A percentile compares a stretch with the other conserved stretches of the same genome.
Evolutionary conservation across 2,113 vertebrate genomes (phyloP).

Genomic region (Bagarius yarrelli): DNA sequence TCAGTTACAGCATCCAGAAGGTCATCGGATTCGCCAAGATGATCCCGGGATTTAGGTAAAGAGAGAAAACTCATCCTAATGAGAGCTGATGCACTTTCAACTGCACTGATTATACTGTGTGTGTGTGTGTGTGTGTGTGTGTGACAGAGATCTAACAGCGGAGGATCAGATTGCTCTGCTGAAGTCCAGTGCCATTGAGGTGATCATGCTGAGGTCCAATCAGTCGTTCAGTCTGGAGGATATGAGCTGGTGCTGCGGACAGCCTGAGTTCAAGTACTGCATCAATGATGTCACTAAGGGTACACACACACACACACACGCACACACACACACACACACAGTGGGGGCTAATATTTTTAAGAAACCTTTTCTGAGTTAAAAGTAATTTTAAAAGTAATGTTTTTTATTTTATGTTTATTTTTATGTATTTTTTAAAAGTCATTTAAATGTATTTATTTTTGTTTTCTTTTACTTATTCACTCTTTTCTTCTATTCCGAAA

Average conservation of each 20-base stretch:
- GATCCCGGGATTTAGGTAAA: slow-evolving; percentile 95
- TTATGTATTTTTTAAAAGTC: too few species aligned
- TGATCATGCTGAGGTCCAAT: slow-evolving; percentile 97
- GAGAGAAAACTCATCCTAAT: not conserved
- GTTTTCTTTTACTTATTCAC: too few species aligned
- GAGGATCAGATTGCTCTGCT: slow-evolving; percentile 98
- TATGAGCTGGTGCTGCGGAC: slow-evolving; percentile 94
- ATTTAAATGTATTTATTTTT: too few species aligned
- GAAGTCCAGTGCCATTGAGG: slow-evolving; percentile 96
- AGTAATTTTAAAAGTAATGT: too few species aligned
- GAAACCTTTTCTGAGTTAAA: too few species aligned
- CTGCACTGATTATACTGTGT: not conserved
- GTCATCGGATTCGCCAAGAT: slow-evolving; percentile 97
- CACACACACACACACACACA: not conserved
- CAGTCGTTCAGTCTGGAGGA: slow-evolving; percentile 92
- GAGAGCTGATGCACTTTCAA: too few species aligned
- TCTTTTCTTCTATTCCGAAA: too few species aligned
- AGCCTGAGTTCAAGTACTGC: slow-evolving; percentile 86
- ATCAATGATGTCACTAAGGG: slow-evolving; percentile 88
- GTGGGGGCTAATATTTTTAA: too few species aligned
- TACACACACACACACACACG: slow-evolving; percentile 56
- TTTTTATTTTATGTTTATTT: too few species aligned
- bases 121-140: slow-evolving; percentile 35
- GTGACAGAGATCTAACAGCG: slow-evolving; percentile 75
- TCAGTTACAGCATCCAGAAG: slow-evolving; percentile 98